A percentile compares a stretch with the other conserved stretches of the same genome.
These are phyloP conservation scores for Aphis craccivora DNA, from an alignment of 1,140 invertebrate species.

Conservation along the genomic window DNA sequence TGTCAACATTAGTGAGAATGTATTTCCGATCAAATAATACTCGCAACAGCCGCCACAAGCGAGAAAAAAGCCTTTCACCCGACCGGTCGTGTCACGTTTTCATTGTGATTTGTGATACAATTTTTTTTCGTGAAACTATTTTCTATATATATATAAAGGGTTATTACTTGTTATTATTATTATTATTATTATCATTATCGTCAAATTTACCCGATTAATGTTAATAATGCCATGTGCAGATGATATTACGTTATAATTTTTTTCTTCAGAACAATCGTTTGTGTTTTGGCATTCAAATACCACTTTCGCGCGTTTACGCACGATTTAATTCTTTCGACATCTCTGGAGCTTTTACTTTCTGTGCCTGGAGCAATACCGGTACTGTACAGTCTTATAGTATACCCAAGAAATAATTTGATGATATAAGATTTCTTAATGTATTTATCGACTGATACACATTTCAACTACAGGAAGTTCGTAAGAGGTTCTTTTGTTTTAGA, in stretches of 20 bases:
- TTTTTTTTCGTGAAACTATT: background rate
- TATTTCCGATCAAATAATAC: background rate
- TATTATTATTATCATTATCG: background rate
- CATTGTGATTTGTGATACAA: conserved; percentile 1
- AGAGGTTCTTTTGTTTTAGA: background rate
- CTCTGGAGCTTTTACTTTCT: conserved; percentile 32
- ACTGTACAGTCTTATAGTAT: background rate
- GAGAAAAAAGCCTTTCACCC: conserved; percentile 49
- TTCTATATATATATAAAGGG: background rate
- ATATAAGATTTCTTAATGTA: background rate
- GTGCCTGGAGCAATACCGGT: background rate
- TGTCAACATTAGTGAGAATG: background rate
- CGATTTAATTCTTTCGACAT: conserved; percentile 25
- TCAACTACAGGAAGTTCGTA: background rate
- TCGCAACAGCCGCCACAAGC: background rate
- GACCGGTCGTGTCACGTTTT: background rate
- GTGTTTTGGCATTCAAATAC: background rate
- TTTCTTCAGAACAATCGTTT: background rate
- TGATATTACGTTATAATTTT: background rate
- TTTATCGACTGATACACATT: background rate
- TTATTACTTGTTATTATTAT: conserved; percentile 18
- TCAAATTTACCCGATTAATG: background rate
- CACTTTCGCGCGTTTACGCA: conserved; percentile 23
- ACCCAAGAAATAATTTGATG: background rate
- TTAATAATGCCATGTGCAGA: conserved; percentile 18